Evolutionary conservation across 2,888 invertebrate species (phyloP), one percentile per base, ranked within the genome.

Genomic region (Tineola bisselliella): DNA sequence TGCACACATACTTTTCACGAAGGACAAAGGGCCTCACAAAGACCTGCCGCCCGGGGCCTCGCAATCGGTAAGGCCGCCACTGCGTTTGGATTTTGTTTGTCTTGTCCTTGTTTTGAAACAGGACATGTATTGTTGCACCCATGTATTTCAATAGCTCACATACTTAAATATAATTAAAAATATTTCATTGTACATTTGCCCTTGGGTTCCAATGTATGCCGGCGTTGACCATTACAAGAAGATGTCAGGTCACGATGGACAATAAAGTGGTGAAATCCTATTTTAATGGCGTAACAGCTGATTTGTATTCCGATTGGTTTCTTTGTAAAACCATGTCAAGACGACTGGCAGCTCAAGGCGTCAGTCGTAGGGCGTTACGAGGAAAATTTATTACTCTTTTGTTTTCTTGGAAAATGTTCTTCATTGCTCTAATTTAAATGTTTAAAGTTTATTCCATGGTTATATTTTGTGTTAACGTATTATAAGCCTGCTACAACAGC

Each of bases 311-410:
- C 79, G 74, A 71, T 67, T 72, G 76, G 71, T 72, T 69, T 68
- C 74, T 76, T 75, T 84, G 78, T 84, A 82, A 84, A 86, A 84
- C 83, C 84, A 86, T 87, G 87, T 87, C 86, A 87, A 86, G 87
- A 78, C 74, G 76, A 74, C 76, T 72, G 76, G 72, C 78, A 74
- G 71, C 74, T 72, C 77, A 79, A 80, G 79, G 79, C 74, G 72
- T 69, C 71, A 2, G 67, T 67, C 44, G 52, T 19, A 43, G 60
- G 58, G 62, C 70, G 73, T 69, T 72, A 70, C 70, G 60, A 80
- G 84, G 83, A 79, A 81, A 83, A 84, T 82, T 81, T 81, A 84
- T 72, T n/a, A 12, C 25, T 25, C 18, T 48, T 38, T 48, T 48
- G 48, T 48, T 48, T 48, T 48, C 48, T 2, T 48, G n/a, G n/a